A percentile compares a stretch with the other conserved stretches of the same genome.
phyloP scores from a whole-genome alignment of 2,113 vertebrate genomes.

The Isichthys henryi region DNA sequence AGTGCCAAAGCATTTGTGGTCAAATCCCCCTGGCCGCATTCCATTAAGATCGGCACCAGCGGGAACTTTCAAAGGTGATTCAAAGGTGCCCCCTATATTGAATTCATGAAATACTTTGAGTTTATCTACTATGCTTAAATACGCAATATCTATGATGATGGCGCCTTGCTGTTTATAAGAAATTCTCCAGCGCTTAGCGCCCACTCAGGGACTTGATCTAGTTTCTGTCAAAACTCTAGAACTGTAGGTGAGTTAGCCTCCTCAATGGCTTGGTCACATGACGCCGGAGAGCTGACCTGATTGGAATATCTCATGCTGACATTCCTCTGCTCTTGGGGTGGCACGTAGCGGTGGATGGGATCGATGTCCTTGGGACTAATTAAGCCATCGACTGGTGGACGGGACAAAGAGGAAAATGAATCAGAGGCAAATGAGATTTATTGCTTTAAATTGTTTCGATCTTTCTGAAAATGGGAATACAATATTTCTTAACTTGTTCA shows the following conservation, averaged over 20 bases:
- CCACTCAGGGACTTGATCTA: neutral
- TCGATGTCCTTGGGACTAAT: slow-evolving; percentile 91
- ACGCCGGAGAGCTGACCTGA: slow-evolving; percentile 64
- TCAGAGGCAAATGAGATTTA: slow-evolving; percentile 10
- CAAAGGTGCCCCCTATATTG: neutral
- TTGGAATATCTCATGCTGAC: slow-evolving; percentile 96
- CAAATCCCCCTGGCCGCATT: neutral
- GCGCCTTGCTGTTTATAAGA: neutral
- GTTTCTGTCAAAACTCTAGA: neutral
- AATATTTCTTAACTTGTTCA: neutral
- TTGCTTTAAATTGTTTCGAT: neutral
- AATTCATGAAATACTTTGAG: neutral
- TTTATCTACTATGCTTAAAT: neutral
- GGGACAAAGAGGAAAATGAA: neutral
- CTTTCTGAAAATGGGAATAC: neutral
- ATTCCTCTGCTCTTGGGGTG: slow-evolving; percentile 77
- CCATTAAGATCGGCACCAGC: neutral
- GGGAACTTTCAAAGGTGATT: neutral
- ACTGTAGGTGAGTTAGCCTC: neutral
- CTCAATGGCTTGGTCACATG: neutral
- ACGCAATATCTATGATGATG: neutral
- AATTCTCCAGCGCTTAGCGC: neutral
- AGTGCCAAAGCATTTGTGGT: neutral
- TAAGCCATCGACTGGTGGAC: slow-evolving; percentile 74
- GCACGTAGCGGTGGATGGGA: slow-evolving; percentile 77